Conservation (phyloP, 2,113 vertebrate genomes). For the Phasianus colchicus region DNA sequence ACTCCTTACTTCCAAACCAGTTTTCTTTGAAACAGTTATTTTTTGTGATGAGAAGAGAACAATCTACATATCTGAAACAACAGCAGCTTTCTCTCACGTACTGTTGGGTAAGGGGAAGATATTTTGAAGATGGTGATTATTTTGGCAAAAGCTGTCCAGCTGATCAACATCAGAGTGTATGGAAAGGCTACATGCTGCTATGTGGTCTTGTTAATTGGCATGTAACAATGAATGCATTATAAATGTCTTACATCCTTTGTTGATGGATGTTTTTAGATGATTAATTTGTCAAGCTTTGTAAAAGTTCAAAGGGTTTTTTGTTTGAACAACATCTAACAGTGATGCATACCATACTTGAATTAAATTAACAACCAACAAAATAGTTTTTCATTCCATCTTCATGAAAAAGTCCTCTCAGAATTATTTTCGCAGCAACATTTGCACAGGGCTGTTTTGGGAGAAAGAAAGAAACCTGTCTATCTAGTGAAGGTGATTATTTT, state of each 20-base stretch:
- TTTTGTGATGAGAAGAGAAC: background rate
- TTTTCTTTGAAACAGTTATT: background rate
- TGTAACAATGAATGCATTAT: slow-evolving; percentile 5
- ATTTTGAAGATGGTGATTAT: slow-evolving; percentile 23
- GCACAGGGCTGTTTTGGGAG: background rate
- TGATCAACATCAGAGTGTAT: slow-evolving; percentile 21
- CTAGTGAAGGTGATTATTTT: background rate
- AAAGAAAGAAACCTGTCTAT: background rate
- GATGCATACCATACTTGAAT: background rate
- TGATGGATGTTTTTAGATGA: background rate
- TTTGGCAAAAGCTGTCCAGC: background rate
- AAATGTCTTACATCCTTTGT: background rate
- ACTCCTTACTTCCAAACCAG: background rate
- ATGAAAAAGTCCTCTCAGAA: background rate
- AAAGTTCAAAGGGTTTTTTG: slow-evolving; percentile 26
- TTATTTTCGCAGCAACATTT: background rate
- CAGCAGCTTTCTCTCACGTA: background rate
- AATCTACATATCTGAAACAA: background rate
- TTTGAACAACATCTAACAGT: slow-evolving; percentile 17
- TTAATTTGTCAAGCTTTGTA: slow-evolving; percentile 31
- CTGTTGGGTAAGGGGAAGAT: background rate
- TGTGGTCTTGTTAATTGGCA: slow-evolving; percentile 15
- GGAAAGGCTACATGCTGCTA: slow-evolving; percentile 7
- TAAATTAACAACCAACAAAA: slow-evolving; percentile 17
- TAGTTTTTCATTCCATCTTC: background rate